Conservation (phyloP, 2,888 invertebrate genomes). For the Chrysina gloriosa region DNA sequence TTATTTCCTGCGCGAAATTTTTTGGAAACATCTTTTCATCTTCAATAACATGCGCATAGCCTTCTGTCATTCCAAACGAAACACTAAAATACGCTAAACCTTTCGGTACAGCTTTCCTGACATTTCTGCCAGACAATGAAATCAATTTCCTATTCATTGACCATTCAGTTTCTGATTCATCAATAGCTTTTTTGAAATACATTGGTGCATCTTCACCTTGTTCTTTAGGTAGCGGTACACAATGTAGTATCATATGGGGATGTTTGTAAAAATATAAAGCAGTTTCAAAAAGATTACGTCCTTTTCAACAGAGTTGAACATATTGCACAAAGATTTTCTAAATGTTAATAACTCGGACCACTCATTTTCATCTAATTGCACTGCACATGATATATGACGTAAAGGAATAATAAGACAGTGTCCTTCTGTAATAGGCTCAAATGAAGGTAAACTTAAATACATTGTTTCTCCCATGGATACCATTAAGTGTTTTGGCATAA, state of each 20-base stretch:
- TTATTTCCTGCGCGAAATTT: constrained; percentile 95
- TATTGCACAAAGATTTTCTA: constrained; percentile 78
- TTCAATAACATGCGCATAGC: constrained; percentile 98
- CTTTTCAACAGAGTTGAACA: constrained; percentile 79
- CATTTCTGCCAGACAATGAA: constrained; percentile 75
- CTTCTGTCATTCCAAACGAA: constrained; percentile 90
- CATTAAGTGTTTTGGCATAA: constrained; percentile 86
- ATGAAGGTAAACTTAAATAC: constrained; percentile 86
- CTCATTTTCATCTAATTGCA: constrained; percentile 92
- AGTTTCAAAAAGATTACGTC: constrained; percentile 94
- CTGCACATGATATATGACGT: constrained; percentile 82
- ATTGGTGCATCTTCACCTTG: constrained; percentile 91
- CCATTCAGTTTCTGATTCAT: constrained; percentile 97
- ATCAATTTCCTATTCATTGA: constrained; percentile 92
- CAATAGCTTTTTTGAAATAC: constrained; percentile 97
- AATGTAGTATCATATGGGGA: constrained; percentile 90
- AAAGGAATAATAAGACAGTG: constrained; percentile 90
- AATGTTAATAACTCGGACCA: constrained; percentile 89
- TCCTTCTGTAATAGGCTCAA: constrained; percentile 82
- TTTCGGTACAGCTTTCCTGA: constrained; percentile 88
- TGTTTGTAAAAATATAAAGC: constrained; percentile 69
- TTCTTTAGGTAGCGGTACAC: constrained; percentile 87
- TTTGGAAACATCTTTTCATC: constrained; percentile 87
- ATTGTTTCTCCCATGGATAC: constrained; percentile 83
- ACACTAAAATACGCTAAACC: constrained; percentile 96